Evolutionary conservation across 2,113 vertebrate species (phyloP), one percentile per base, ranked within the genome.

Genomic region (Formicarius rufipectus): DNA sequence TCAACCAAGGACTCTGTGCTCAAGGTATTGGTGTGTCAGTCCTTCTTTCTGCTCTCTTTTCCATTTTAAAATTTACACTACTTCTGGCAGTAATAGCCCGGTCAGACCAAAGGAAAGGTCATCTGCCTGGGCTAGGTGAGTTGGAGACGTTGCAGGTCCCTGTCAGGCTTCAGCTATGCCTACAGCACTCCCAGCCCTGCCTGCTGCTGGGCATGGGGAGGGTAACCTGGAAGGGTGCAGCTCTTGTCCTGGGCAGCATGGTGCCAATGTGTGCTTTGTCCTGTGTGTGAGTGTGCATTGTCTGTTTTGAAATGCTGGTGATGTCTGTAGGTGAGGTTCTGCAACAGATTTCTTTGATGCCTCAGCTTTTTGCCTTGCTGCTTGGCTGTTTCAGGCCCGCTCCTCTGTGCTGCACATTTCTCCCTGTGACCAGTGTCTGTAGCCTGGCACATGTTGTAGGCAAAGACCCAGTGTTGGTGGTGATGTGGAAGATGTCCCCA

Each of bases 401-500:
- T 78, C 27, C 21, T 87, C 45, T 53, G 8, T 84, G 30, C 20
- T 9, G 17, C 1, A 0, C 2, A 2, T 76, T 93, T 90, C 39
- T 73, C 25, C 28, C 35, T 9, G 6, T n/a, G 33, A 14, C 6
- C 39, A 28, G 20, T 2, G 3, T 42, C 64, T 50, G 35, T 71
- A 80, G 47, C 64, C 73, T 83, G 83, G 60, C 55, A 55, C 2
- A 0, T 0, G 0, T 13, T 62, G 42, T 2, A 2, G 44, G 17
- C 19, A 15, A n/a, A 76, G 37, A 13, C 33, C 31, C 45, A 60
- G 58, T 0, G 1, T 0, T n/a, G 0, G 3, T 9, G 30, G 53
- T 94, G 89, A 27, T 1, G 1, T 47, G 44, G 64, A 21, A 20
- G 66, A 75, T 60, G 74, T 88, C 45, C 58, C 47, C 42, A 42